Conservation (phyloP, 2,113 vertebrate species). For the Gnathonemus longibarbis region DNA sequence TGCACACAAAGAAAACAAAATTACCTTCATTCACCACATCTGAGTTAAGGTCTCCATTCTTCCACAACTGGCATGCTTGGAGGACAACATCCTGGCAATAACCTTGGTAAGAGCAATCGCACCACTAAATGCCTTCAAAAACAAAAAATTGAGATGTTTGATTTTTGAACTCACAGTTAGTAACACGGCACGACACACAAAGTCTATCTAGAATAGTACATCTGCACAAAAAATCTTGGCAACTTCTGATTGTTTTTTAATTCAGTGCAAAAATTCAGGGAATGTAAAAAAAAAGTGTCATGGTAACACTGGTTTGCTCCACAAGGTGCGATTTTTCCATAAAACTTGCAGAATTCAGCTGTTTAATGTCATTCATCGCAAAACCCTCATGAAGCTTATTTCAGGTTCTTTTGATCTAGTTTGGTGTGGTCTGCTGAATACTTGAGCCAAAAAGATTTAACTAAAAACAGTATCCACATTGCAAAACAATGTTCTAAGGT, state of each 20-base stretch:
- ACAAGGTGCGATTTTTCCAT: neutral
- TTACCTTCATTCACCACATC: conserved; percentile 5
- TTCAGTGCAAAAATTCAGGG: conserved; percentile 17
- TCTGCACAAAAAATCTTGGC: conserved; percentile 1
- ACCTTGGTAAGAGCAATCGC: neutral
- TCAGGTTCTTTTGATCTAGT: neutral
- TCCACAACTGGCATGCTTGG: neutral
- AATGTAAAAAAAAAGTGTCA: conserved; percentile 9
- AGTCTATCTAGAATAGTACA: conserved; percentile 9
- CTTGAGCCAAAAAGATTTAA: neutral
- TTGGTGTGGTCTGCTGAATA: neutral
- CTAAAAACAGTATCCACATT: neutral
- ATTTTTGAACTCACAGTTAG: neutral
- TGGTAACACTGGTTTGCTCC: neutral
- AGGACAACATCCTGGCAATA: neutral
- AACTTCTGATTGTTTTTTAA: conserved; percentile 20
- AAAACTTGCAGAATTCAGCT: neutral
- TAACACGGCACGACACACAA: conserved; percentile 12
- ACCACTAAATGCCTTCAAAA: neutral
- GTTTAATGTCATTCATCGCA: conserved; percentile 3
- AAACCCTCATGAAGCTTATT: neutral
- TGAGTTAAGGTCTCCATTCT: neutral
- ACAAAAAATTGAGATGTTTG: neutral
- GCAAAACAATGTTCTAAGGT: neutral
- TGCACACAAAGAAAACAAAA: conserved; percentile 11